A percentile compares a stretch with the other conserved stretches of the same genome.
These are phyloP conservation scores for Exocentrus adspersus DNA, from an alignment of 2,888 invertebrate species.

Conservation along the genomic window DNA sequence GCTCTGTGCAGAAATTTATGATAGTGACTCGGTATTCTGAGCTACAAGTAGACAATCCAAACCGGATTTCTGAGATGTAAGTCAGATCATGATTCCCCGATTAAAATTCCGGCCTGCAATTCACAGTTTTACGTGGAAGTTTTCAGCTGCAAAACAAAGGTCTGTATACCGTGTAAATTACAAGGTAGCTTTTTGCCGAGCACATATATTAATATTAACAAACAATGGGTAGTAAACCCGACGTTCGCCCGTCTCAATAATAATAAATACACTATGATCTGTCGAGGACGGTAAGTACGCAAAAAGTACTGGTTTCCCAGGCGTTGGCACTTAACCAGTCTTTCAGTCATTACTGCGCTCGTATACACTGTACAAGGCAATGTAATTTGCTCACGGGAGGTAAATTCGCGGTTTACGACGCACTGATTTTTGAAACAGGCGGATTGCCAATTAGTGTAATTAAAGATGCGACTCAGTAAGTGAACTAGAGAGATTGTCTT, in stretches of 20 bases:
- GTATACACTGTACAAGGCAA: background rate
- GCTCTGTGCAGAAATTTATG: too few species aligned
- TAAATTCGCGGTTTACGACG: too few species aligned
- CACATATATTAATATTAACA: conserved; percentile 22
- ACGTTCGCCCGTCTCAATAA: conserved; percentile 38
- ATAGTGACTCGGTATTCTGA: too few species aligned
- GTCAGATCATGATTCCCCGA: too few species aligned
- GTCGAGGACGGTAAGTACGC: background rate
- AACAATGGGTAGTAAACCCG: conserved; percentile 24
- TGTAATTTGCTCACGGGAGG: background rate
- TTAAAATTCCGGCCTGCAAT: too few species aligned
- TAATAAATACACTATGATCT: conserved; percentile 11
- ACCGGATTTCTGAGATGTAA: too few species aligned
- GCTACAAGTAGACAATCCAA: too few species aligned
- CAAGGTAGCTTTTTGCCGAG: conserved; percentile 12
- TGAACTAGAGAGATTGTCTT: too few species aligned
- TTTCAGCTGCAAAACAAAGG: too few species aligned
- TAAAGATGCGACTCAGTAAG: too few species aligned
- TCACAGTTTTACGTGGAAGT: too few species aligned
- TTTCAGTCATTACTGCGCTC: too few species aligned
- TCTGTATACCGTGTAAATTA: conserved; percentile 17
- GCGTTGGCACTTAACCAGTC: background rate
- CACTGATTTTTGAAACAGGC: background rate
- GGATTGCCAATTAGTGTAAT: background rate
- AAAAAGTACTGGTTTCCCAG: conserved; percentile 9